Evolutionary conservation across 2,113 vertebrate genomes (phyloP), one percentile per base, ranked within the genome.

Genomic region (Lucifuga dentata): DNA sequence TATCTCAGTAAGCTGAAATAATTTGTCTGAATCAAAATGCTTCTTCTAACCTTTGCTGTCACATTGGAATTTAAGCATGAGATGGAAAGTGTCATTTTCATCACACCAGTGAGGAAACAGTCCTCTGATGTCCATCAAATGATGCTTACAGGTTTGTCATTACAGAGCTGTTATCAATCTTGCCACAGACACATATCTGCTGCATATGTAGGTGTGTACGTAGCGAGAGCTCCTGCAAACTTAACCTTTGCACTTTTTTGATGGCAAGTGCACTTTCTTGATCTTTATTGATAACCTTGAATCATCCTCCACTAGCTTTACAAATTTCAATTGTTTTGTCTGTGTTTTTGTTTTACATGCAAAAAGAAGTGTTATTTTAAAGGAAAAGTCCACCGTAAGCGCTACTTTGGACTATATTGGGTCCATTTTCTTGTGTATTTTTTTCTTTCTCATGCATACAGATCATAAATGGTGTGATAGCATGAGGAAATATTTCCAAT

Each of bases 211-310:
- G 52, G 60, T 70, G 69, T 80, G 55, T 69, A 75, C 24, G 68
- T 43, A 76, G 20, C 70, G 41, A 81, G 57, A 83, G 36, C 32
- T 71, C n/a, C n/a, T n/a, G n/a, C n/a, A 48, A 78, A 64, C 80
- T 83, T 71, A 72, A 77, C 68, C 63, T 83, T 85, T 87, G 81
- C 81, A 80, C 69, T 67, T 50, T 63, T 67, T 83, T 49, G 49
- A 85, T 57, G 52, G 52, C 61, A 83, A 82, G 73, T 81, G 81
- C 81, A 87, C 86, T 86, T 89, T 87, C 87, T 63, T 12, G 24
- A 84, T 48, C 86, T 86, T 89, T 87, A 88, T 63, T 12, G 24
- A 84, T 48, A 77, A 75, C 76, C 71, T 76, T 79, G 73, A 64
- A 57, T 80, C 72, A 53, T 73, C 74, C 63, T 86, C 66, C 46